Conservation (phyloP, 2,113 vertebrate species). For the Natator depressus region DNA sequence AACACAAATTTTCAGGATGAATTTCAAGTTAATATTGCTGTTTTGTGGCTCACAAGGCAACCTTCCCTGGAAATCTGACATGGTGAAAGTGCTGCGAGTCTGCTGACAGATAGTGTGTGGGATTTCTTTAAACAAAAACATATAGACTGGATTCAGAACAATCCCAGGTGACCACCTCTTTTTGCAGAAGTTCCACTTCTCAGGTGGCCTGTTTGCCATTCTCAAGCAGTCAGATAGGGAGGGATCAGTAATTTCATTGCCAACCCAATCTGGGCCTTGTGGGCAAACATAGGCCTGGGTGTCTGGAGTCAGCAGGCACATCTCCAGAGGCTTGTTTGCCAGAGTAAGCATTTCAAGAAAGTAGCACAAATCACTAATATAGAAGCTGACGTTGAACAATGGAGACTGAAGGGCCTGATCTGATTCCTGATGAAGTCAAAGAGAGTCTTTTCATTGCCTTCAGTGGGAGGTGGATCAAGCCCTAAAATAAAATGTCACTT, state of each 20-base stretch:
- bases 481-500: not conserved
- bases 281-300: not conserved
- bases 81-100: not conserved
- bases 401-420: not conserved
- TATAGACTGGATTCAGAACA: not conserved
- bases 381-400: accelerated
- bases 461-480: accelerated
- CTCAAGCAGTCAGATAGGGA: accelerated
- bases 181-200: accelerated
- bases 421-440: not conserved
- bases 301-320: not conserved
- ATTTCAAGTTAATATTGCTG: not conserved
- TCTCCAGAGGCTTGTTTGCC: not conserved
- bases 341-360: not conserved
- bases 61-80: not conserved
- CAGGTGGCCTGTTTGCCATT: not conserved
- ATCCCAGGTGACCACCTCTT: accelerated
- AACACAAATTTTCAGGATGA: not conserved
- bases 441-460: not conserved
- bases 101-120: not conserved
- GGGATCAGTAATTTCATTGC: accelerated
- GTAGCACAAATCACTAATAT: not conserved
- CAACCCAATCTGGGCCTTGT: accelerated
- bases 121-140: accelerated
- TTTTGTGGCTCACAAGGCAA: accelerated